Evolutionary conservation across 1,140 invertebrate species (phyloP).

Genomic region (Eueides isabella): DNA sequence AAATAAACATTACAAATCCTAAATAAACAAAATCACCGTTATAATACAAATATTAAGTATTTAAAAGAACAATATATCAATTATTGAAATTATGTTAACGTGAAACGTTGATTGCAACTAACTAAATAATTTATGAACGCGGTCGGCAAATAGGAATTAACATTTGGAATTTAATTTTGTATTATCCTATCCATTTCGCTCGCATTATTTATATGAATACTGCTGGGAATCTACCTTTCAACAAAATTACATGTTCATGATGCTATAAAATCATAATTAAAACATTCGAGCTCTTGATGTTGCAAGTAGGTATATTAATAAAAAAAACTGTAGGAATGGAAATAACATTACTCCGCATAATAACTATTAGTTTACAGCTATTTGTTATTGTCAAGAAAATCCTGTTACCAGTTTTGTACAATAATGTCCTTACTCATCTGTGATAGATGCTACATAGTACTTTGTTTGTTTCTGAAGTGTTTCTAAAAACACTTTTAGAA

Average conservation of each 20-base stretch:
- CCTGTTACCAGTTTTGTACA: not conserved
- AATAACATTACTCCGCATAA: not conserved
- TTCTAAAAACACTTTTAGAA: not conserved
- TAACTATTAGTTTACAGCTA: not conserved
- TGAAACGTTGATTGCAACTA: not conserved
- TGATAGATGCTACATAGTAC: not conserved
- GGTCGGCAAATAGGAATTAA: not conserved
- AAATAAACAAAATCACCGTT: constrained; percentile 13
- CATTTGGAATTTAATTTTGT: not conserved
- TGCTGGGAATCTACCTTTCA: not conserved
- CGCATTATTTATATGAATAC: not conserved
- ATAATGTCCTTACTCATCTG: not conserved
- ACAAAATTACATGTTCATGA: no score
- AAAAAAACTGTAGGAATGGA: not conserved
- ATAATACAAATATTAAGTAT: not conserved
- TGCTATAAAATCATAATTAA: not conserved
- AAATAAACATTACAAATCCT: not conserved
- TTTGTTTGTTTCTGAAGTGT: not conserved
- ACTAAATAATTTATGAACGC: not conserved
- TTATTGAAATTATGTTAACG: not conserved
- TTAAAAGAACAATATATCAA: constrained; percentile 6
- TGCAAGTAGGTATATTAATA: not conserved
- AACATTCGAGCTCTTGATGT: not conserved
- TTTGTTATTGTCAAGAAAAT: not conserved
- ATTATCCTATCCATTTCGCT: not conserved